These are phyloP conservation scores for Chelonus formosanus DNA, from an alignment of 2,888 invertebrate species.

Conservation along the genomic window DNA sequence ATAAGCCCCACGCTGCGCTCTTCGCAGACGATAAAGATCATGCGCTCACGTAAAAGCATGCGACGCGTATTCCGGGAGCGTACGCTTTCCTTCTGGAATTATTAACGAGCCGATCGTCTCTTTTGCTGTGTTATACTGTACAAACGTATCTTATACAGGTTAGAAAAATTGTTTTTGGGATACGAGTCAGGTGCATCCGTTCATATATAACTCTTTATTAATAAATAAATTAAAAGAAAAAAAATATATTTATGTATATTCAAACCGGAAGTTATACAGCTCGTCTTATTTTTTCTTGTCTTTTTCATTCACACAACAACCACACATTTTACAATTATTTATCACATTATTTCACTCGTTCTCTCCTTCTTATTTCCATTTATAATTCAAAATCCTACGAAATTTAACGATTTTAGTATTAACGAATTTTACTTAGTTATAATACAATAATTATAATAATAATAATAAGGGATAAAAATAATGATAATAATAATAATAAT, in stretches of 20 bases:
- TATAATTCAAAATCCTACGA: conserved; percentile 17
- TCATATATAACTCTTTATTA: background rate
- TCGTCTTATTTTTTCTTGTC: conserved; percentile 6
- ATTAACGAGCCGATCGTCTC: conserved; percentile 45
- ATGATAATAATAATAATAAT: background rate
- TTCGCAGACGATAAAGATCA: conserved; percentile 34
- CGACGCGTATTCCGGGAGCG: conserved; percentile 47
- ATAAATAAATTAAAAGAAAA: background rate
- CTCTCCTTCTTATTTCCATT: background rate
- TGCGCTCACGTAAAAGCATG: conserved; percentile 32
- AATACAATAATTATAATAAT: conserved; percentile 10
- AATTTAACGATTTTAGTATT: conserved; percentile 23
- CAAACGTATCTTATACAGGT: background rate
- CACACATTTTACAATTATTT: background rate
- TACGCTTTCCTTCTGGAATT: conserved; percentile 47
- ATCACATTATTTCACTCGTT: background rate
- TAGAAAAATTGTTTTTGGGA: conserved; percentile 5
- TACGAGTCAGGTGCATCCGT: conserved; percentile 34
- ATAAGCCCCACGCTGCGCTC: conserved; percentile 46
- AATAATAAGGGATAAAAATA: background rate
- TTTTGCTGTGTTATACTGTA: background rate
- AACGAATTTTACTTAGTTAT: conserved; percentile 20
- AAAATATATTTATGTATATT: background rate
- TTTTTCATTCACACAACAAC: background rate
- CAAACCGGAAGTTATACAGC: conserved; percentile 20